Base-by-base conservation (phyloP, 2,113 vertebrate species). In the Nesogale talazaci region DNA sequence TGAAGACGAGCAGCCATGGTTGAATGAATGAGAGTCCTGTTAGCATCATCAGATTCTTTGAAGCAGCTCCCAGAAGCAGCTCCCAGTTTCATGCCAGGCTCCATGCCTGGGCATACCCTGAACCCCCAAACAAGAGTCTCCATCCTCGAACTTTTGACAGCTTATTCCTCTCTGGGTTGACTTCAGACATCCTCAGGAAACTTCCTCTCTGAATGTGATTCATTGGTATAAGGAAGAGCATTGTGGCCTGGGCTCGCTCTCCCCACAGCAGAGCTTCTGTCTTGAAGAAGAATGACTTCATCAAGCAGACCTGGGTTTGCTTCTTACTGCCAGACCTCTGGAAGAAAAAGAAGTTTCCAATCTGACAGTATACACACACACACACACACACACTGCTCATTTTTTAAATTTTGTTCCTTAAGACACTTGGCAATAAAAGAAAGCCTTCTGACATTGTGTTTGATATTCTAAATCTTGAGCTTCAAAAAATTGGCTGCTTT, bases 391-490 rank as follows among this genome's bases (percentile, higher is more conserved):
- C 42, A 52, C 59, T 61, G 23, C 23, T 22, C 65, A 70, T 94
- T 93, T 74, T 70, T 70, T n/a, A n/a, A n/a, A 36, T 88, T 80
- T 90, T 92, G 63, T 80, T 95, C 90, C 83, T 93, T 94, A 83
- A 91, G 84, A 89, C 86, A 76, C 92, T 88, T 94, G 84, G 34
- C 38, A 61, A 23, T 90, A 72, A 92, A 90, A 56, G 56, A 86
- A 86, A 86, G 74, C 80, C 77, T 95, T 89, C 93, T 89, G 57
- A 61, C 74, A 31, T 77, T 83, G 0, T 72, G 69, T 86, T 89
- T 93, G 94, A 89, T 88, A 90, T 93, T 91, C 72, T 93, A 92
- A 95, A 93, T 94, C 94, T 94, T 94, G 34, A 76, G 81, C 89
- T 83, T 82, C 6, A 0, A 85, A 91, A 81, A 91, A 89, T 94